These are phyloP conservation scores for Poeciliopsis occidentalis DNA, from an alignment of 2,113 vertebrate species.

Conservation along the genomic window DNA sequence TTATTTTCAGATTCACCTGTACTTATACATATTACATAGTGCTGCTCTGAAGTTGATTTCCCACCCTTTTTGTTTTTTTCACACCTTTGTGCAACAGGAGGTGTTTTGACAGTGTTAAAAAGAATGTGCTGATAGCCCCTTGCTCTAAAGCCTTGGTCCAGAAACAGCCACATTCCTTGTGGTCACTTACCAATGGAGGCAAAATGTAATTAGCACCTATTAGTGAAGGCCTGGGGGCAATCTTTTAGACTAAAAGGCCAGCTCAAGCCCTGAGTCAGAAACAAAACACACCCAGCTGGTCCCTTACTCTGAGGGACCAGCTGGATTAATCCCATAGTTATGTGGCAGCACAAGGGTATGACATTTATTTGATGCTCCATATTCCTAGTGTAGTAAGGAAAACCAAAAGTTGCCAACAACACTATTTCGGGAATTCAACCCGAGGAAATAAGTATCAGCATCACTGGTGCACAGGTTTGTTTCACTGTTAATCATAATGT, in stretches of 20 bases:
- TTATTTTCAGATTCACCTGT: background rate
- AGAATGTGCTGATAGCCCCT: conserved; percentile 81
- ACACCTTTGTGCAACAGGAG: conserved; percentile 65
- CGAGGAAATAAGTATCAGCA: too few species aligned
- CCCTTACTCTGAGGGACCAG: background rate
- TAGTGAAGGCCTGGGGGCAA: conserved; percentile 79
- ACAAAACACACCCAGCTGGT: conserved; percentile 52
- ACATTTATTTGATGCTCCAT: too few species aligned
- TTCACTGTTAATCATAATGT: too few species aligned
- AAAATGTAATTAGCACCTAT: conserved; percentile 85
- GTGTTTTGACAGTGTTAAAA: conserved; percentile 64
- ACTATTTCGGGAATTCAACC: too few species aligned
- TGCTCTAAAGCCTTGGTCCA: conserved; percentile 68
- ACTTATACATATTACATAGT: conserved; percentile 2
- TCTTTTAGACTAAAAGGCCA: conserved; percentile 69
- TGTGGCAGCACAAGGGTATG: too few species aligned
- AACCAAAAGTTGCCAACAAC: too few species aligned
- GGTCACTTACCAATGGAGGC: conserved; percentile 77
- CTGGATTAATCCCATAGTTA: background rate
- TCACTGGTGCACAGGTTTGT: too few species aligned
- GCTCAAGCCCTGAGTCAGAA: conserved; percentile 3
- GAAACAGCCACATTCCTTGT: conserved; percentile 84
- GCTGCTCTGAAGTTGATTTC: conserved; percentile 13
- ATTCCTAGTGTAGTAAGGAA: too few species aligned
- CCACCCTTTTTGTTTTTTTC: conserved; percentile 24